These are phyloP conservation scores for Sus cebifrons DNA, from an alignment of 2,797 vertebrate genomes.

Conservation along the genomic window DNA sequence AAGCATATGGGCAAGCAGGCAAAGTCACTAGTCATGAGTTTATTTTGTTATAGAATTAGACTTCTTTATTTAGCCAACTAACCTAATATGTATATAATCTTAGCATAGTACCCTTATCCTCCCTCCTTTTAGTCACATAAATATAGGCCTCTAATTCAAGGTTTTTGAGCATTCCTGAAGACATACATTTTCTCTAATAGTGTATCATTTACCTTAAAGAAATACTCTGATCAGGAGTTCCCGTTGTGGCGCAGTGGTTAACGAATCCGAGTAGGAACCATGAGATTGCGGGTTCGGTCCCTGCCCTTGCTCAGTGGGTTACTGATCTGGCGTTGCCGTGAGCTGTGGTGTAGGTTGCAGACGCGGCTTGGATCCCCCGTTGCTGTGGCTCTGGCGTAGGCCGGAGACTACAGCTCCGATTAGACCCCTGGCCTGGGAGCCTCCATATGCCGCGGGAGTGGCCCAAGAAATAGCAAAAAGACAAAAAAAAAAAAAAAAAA, in stretches of 20 bases:
- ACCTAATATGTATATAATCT: neutral
- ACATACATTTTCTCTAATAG: neutral
- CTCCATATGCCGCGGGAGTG: no score
- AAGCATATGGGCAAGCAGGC: neutral
- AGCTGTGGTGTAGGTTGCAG: no score
- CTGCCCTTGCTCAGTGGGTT: no score
- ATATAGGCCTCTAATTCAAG: neutral
- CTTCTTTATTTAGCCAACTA: neutral
- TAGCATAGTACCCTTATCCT: neutral
- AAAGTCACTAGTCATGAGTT: neutral
- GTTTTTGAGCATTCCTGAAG: neutral
- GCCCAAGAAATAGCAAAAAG: no score
- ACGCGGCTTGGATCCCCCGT: no score
- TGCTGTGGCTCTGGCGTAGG: no score
- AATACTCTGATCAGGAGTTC: neutral
- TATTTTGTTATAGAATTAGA: constrained; percentile 43
- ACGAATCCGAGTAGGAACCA: no score
- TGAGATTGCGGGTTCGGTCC: no score
- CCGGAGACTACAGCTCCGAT: no score
- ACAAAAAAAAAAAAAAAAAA: neutral
- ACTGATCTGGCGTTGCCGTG: no score
- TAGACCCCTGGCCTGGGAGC: no score
- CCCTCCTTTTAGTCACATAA: neutral
- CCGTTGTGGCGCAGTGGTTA: no score
- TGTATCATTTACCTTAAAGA: neutral